Evolutionary conservation across 1,140 invertebrate species (phyloP).

Genomic region (Coboldia fuscipes): DNA sequence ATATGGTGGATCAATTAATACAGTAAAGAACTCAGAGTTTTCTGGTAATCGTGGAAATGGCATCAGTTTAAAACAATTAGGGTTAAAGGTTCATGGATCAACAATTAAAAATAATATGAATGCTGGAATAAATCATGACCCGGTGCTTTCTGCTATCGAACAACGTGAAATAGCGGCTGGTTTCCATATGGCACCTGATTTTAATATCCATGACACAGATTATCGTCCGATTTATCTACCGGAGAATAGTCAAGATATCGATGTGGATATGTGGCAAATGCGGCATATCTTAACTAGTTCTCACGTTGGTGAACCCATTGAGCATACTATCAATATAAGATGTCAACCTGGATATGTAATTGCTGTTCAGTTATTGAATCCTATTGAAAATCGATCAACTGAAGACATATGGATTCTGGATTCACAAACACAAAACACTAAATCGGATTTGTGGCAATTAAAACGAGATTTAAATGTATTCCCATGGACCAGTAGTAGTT

Average conservation of each 20-base stretch:
- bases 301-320: conserved; percentile 29
- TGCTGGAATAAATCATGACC: conserved; percentile 83
- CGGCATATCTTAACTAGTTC: conserved; percentile 54
- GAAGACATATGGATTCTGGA: conserved; percentile 63
- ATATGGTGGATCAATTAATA: conserved; percentile 62
- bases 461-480: conserved; percentile 66
- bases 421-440: conserved; percentile 34
- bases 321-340: conserved; percentile 33
- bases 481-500: conserved; percentile 67
- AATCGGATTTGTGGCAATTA: conserved; percentile 48
- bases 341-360: conserved; percentile 55
- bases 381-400: conserved; percentile 66
- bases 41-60: conserved; percentile 70
- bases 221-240: conserved; percentile 50
- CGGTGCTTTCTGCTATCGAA: conserved; percentile 58
- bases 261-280: conserved; percentile 46
- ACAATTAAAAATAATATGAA: conserved; percentile 64
- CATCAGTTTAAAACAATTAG: conserved; percentile 70
- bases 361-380: conserved; percentile 66
- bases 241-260: conserved; percentile 30
- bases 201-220: conserved; percentile 37
- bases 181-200: conserved; percentile 47
- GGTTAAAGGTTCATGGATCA: conserved; percentile 53
- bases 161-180: conserved; percentile 84
- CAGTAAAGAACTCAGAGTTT: conserved; percentile 75